Base-by-base conservation (phyloP, 1,140 invertebrate species). In the Trachelipus rathkii region DNA sequence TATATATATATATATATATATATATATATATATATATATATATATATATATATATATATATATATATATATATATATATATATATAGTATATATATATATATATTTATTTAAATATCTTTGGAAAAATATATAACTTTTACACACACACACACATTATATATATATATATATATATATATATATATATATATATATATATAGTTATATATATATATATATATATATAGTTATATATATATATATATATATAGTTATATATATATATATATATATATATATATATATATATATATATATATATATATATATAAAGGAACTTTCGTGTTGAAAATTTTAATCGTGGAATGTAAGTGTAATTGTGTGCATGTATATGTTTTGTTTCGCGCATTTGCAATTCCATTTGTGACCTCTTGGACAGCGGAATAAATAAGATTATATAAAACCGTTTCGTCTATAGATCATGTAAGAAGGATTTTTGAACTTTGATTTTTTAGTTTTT, bases 101-200 rank as follows among this genome's bases (percentile, higher is more conserved):
- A 50, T 10, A 50, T 10, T 10, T 50, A 50, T 10, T 10, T 50
- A 10, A 50, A 50, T 50, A 50, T 50, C 9, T 15, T 9, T 15
- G 46, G 46, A 15, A 50, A 50, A 50, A 15, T 50, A n/a, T n/a
- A n/a, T n/a, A n/a, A n/a, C n/a, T n/a, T n/a, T n/a, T n/a, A n/a
- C 46, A 50, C 15, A 50, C 15, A 50, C 9, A 10, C 15, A 50
- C 46, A 15, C 46, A 10, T 15, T 50, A 60, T 60, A 60, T 13
- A 60, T 13, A 60, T 60, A 15, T 60, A 60, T 60, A 60, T 60
- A 60, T 33, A 60, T 60, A 19, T 60, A 60, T 60, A 60, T 19
- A 60, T 60, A 60, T 15, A 19, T 15, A 60, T 19, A 60, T 19
- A 15, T 13, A 60, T 19, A 60, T 60, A 60, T 15, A 60, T 19